Conservation (phyloP, 2,113 vertebrate species). For the Megaceryle torquata region DNA sequence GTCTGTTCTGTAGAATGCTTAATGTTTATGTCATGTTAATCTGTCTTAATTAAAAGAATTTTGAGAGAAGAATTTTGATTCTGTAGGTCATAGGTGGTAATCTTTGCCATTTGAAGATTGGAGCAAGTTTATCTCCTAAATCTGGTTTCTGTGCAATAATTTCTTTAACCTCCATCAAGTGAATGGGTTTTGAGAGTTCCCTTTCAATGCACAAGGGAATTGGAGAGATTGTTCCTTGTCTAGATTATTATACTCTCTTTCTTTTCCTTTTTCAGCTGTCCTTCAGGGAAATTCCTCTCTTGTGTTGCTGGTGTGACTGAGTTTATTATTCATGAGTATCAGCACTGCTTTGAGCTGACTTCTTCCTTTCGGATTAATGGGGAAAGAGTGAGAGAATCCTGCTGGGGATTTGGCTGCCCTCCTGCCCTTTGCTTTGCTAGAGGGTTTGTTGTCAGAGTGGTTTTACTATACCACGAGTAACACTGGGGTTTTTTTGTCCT, state of each 20-base stretch:
- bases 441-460: neutral
- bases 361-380: constrained; percentile 8
- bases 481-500: neutral
- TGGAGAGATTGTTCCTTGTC: neutral
- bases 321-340: constrained; percentile 54
- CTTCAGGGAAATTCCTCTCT: constrained; percentile 12
- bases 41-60: neutral
- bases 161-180: neutral
- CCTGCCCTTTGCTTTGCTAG: constrained; percentile 18
- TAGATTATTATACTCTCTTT: neutral
- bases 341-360: constrained; percentile 25
- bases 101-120: neutral
- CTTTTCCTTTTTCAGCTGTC: neutral
- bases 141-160: neutral
- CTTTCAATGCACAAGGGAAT: neutral
- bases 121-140: neutral
- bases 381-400: neutral
- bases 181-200: neutral
- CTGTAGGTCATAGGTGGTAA: neutral
- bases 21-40: neutral
- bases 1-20: neutral
- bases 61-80: neutral
- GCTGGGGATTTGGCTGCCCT: neutral
- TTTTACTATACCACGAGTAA: neutral
- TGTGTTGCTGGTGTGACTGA: constrained; percentile 12